Base-by-base conservation (phyloP, 1,140 invertebrate species). In the Microplitis mediator region DNA sequence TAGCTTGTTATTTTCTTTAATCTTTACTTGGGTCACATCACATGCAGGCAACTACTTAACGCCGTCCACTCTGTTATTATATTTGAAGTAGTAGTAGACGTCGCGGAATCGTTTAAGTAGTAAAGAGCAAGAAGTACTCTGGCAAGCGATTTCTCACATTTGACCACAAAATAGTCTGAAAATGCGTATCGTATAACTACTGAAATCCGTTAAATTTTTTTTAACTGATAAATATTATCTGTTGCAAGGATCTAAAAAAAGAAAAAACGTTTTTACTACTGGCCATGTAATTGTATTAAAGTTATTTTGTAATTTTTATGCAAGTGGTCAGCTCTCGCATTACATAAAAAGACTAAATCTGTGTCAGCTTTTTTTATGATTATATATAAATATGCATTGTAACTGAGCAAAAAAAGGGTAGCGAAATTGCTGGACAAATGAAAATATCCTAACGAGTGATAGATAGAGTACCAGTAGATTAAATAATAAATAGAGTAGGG, bases 101-200 rank as follows among this genome's bases (percentile, higher is more conserved):
- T 39, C 16, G 61, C 50, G 69, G 34, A 64, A 45, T 61, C 63
- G 35, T 63, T 61, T 58, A 73, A 73, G 71, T 73, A 73, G 71
- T 73, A 73, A 58, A 73, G 66, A 73, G n/a, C 54, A 35, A 36
- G 50, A 60, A 69, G 58, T 74, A 45, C 69, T 70, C 64, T 65
- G 73, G 54, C 73, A 65, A 31, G 11, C 34, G 39, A 9, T 64
- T 68, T 13, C 16, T 34, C 45, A 11, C 64, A 50, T 51, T 35
- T 52, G 61, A 50, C 50, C 16, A 56, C n/a, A 36, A 45, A 36
- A 64, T 32, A 35, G 36, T 34, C 35, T 35, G 62, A 14, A 14
- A 14, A 32, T 64, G 2, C 36, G 62, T 34, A 31, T 62, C 23
- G 39, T 45, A 45, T 45, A 45, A 45, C 39, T 45, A 45, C 39